Base-by-base conservation (phyloP, 2,888 invertebrate genomes). In the Paralinhomoeus sp. region DNA sequence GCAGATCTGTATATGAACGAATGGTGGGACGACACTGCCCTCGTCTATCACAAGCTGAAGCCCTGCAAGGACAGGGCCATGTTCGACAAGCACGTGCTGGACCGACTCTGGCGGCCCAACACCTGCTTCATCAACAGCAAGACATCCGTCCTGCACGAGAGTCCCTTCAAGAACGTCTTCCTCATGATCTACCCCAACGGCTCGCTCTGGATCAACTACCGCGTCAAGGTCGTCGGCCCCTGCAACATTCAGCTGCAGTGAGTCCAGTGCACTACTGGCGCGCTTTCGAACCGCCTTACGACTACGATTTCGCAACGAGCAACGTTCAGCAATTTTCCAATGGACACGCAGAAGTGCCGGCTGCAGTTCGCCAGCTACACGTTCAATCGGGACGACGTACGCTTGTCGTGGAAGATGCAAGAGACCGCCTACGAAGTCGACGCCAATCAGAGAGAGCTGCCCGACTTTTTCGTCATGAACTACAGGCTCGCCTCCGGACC, bases 201-300 rank as follows among this genome's bases (percentile, higher is more conserved):
- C 31, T 59, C 61, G 7, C 52, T 60, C 18, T 60, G 60, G 60
- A 52, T 56, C 13, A 59, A 59, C 42, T 58, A 59, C 54, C 47
- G 60, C 24, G 57, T 60, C 24, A 58, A 57, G 42, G 50, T 55
- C 27, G 57, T 51, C 17, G 61, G 61, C 0, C 61, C 61, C 2
- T 61, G 61, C 47, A 38, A 47, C 27, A 54, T 60, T 50, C 27
- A 9, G 27, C 27, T 27, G 12, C 27, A 27, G 27, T 27, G 27
- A 27, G 27, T 12, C 27, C n/a, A n/a, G n/a, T n/a, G n/a, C n/a
- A n/a, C n/a, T n/a, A n/a, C n/a, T n/a, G n/a, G n/a, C n/a, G 5
- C 12, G 5, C 7, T 27, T 12, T 27, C 12, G 27, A 27, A 12
- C 27, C 27, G 5, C 27, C 27, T 27, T 27, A 5, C 12, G 7